These are phyloP conservation scores for Xanthorhoe spadicearia DNA, from an alignment of 2,888 invertebrate genomes.

Conservation along the genomic window DNA sequence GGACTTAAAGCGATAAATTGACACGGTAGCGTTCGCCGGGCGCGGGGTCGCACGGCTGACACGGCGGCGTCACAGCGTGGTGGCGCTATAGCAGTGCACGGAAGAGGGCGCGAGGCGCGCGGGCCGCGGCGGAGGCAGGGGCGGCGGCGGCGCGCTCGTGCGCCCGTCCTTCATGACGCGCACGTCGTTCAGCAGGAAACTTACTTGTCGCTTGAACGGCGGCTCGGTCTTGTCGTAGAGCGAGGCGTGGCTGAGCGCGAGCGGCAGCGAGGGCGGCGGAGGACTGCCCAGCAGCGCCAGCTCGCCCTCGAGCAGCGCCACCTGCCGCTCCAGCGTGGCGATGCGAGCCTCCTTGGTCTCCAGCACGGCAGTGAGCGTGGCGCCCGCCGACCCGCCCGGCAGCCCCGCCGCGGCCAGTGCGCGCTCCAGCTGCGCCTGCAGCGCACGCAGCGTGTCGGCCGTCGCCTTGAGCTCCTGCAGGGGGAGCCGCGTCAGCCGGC, in stretches of 20 bases:
- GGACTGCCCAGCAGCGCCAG: constrained; percentile 82
- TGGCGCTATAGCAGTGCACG: constrained; percentile 70
- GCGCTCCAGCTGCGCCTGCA: constrained; percentile 91
- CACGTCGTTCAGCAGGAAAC: constrained; percentile 92
- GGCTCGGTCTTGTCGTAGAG: constrained; percentile 87
- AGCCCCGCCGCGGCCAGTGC: constrained; percentile 87
- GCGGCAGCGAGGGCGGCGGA: constrained; percentile 73
- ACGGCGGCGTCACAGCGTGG: constrained; percentile 68
- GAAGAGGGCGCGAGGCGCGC: constrained; percentile 57
- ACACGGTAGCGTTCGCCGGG: constrained; percentile 66
- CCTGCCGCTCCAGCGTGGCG: constrained; percentile 93
- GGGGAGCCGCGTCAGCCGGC: constrained; percentile 57
- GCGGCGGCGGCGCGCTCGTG: constrained; percentile 73
- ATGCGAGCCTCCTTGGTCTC: constrained; percentile 95
- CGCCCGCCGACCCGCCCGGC: constrained; percentile 83
- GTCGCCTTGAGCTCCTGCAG: constrained; percentile 91
- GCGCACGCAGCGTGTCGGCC: constrained; percentile 93
- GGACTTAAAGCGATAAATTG: constrained; percentile 82
- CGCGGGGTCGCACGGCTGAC: constrained; percentile 28
- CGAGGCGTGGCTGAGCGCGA: constrained; percentile 82
- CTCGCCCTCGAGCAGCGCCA: constrained; percentile 91
- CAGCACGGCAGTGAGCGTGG: constrained; percentile 91
- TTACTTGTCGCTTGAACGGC: constrained; percentile 93
- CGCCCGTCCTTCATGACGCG: constrained; percentile 90
- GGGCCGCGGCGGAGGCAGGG: constrained; percentile 53